phyloP scores from a whole-genome alignment of 2,797 vertebrate species.

The Helostoma temminkii region DNA sequence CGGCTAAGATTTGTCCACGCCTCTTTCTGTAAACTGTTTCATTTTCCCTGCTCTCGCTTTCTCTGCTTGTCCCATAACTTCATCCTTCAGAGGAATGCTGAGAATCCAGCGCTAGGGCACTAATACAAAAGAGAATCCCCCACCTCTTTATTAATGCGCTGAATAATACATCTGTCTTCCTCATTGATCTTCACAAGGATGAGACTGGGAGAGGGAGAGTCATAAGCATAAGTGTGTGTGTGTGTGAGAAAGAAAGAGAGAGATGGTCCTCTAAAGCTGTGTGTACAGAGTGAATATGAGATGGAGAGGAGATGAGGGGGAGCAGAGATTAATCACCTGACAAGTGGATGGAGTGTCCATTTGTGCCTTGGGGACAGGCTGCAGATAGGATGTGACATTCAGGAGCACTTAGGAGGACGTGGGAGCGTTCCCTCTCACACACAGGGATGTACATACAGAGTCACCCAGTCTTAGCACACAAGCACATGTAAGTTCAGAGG shows the following conservation, averaged over 20 bases:
- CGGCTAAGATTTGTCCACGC: slow-evolving; percentile 32
- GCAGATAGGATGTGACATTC: slow-evolving; percentile 80
- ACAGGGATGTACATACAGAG: slow-evolving; percentile 4
- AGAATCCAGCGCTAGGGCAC: slow-evolving; percentile 44
- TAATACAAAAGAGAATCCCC: slow-evolving; percentile 37
- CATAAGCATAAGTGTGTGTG: slow-evolving; percentile 33
- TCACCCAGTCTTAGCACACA: slow-evolving; percentile 17
- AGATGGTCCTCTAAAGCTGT: slow-evolving; percentile 44
- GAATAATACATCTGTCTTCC: slow-evolving; percentile 67
- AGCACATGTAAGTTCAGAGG: slow-evolving; percentile 12
- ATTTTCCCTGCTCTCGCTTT: slow-evolving; percentile 25
- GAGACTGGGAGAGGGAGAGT: slow-evolving; percentile 41
- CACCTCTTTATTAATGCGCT: slow-evolving; percentile 63
- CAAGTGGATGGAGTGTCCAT: slow-evolving; percentile 83
- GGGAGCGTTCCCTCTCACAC: slow-evolving; percentile 37
- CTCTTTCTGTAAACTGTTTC: slow-evolving; percentile 21
- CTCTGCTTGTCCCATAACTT: slow-evolving; percentile 28
- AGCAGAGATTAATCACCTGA: slow-evolving; percentile 80
- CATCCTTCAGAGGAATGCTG: slow-evolving; percentile 43
- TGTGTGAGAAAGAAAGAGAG: too few relatives aligned
- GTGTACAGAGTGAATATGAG: slow-evolving; percentile 60
- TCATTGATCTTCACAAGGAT: slow-evolving; percentile 68
- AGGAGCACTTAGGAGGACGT: slow-evolving; percentile 75
- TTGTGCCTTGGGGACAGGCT: slow-evolving; percentile 76
- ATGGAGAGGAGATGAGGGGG: slow-evolving; percentile 65